A percentile compares a stretch with the other conserved stretches of the same genome.
Conservation (phyloP, 2,888 invertebrate species). For the Tortrix viridana region DNA sequence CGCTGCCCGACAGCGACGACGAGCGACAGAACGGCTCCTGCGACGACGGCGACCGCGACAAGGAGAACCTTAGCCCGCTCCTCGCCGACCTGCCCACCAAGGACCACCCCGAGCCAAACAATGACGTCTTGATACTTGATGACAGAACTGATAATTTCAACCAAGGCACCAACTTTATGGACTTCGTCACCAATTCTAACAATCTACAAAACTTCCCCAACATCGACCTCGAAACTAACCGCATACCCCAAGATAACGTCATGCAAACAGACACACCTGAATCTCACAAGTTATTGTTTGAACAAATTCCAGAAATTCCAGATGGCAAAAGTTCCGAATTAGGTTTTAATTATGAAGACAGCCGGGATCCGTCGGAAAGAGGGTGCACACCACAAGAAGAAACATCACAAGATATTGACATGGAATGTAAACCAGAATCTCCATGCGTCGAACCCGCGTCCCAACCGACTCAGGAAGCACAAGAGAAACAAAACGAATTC, state of each 20-base stretch:
- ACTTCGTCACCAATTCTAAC: slow-evolving; percentile 58
- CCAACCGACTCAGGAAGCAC: slow-evolving; percentile 30
- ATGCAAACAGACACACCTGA: slow-evolving; percentile 77
- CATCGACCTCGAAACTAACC: slow-evolving; percentile 64
- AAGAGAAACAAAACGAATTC: slow-evolving; percentile 47
- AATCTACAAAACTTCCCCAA: slow-evolving; percentile 63
- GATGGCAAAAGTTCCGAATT: slow-evolving; percentile 79
- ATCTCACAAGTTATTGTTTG: slow-evolving; percentile 78
- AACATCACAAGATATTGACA: slow-evolving; percentile 66
- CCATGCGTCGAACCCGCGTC: slow-evolving; percentile 8
- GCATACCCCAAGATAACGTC: slow-evolving; percentile 60
- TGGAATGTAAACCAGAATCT: slow-evolving; percentile 61
- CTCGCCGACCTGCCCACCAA: slow-evolving; percentile 67
- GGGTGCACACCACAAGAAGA: slow-evolving; percentile 66
- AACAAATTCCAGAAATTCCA: slow-evolving; percentile 81
- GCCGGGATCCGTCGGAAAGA: slow-evolving; percentile 65
- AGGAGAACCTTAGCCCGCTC: slow-evolving; percentile 67
- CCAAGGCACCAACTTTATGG: slow-evolving; percentile 60
- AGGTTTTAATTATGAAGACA: slow-evolving; percentile 72
- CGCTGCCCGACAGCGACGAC: slow-evolving; percentile 82
- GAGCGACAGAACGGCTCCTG: slow-evolving; percentile 67
- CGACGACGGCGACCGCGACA: slow-evolving; percentile 56
- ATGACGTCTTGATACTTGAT: slow-evolving; percentile 53
- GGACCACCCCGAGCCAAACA: slow-evolving; percentile 50
- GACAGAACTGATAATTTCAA: slow-evolving; percentile 58